These are phyloP conservation scores for Phyto melanocephala DNA, from an alignment of 2,888 invertebrate genomes.

Conservation along the genomic window DNA sequence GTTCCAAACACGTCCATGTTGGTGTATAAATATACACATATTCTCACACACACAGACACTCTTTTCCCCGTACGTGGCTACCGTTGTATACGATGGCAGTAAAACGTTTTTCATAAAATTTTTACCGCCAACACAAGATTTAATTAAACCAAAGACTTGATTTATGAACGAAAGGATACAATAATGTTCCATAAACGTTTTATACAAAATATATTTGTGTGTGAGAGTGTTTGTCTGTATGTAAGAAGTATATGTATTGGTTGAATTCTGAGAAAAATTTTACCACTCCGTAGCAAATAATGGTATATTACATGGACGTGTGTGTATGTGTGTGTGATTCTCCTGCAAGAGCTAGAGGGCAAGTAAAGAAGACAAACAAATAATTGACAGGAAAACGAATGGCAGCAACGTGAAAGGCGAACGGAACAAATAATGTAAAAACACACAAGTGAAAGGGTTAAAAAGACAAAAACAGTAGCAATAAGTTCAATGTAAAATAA, in stretches of 20 bases:
- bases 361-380: constrained; percentile 1
- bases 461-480: constrained; percentile 16
- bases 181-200: constrained; percentile 63
- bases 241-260: constrained; percentile 8
- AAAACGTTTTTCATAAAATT: constrained; percentile 68
- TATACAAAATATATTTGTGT: constrained; percentile 26
- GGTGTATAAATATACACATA: not conserved
- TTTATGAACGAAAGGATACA: constrained; percentile 75
- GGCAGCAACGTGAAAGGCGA: constrained; percentile 21
- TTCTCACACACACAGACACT: not conserved
- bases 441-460: constrained; percentile 42
- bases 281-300: constrained; percentile 42
- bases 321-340: not conserved
- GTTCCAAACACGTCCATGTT: not conserved
- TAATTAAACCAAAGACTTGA: constrained; percentile 80
- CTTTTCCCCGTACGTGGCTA: not conserved
- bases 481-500: constrained; percentile 58
- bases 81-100: constrained; percentile 51
- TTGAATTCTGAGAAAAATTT: constrained; percentile 45
- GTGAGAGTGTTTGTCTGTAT: not conserved
- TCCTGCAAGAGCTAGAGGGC: constrained; percentile 33
- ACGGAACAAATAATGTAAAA: constrained; percentile 27
- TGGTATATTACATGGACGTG: constrained; percentile 15
- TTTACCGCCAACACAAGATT: constrained; percentile 79
- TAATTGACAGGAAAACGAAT: constrained; percentile 52